Evolutionary conservation across 2,797 vertebrate genomes (phyloP), one percentile per base, ranked within the genome.

Genomic region (Poecilia gillii): DNA sequence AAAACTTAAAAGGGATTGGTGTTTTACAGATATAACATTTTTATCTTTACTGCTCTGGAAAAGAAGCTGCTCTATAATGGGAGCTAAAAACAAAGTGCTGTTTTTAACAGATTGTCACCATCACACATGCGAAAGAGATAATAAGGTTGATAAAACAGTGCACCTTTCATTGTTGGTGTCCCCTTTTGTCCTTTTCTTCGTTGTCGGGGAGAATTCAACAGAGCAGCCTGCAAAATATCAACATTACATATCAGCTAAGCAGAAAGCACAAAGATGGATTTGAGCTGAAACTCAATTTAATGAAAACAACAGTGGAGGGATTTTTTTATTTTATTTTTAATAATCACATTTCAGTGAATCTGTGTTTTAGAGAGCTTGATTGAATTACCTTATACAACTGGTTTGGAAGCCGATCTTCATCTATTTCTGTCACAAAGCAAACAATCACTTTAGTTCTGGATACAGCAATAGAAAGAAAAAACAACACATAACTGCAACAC

Each of bases 151-250:
- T 72, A 33, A 71, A 1, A 59, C 3, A 55, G 3, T 6, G 8
- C 94, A 98, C 97, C 97, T 97, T 98, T 98, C 97, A 97, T 98
- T 7, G 97, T 98, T 0, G 97, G 97, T 1, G 96, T 98, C 83
- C 96, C 97, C 73, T 97, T 96, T 7, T 95, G 96, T 64, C 96
- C 96, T 95, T 98, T 98, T 93, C 97, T 96, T 82, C 96, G 95
- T 91, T 98, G 97, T 87, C 97, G 91, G 76, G 97, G 97, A 14
- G 97, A 98, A 93, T 98, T 97, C 85, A 97, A 78, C 92, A 98
- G 87, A 31, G 97, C 96, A 39, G 97, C 96, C 97, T 98, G 94
- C 14, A 89, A 95, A 87, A 90, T 4, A 83, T 82, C 75, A 88
- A 80, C 33, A 43, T 36, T 36, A 13, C 45, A 62, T 4, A 31